Base-by-base conservation (phyloP, 1,140 invertebrate genomes). In the Elysia chlorotica region DNA sequence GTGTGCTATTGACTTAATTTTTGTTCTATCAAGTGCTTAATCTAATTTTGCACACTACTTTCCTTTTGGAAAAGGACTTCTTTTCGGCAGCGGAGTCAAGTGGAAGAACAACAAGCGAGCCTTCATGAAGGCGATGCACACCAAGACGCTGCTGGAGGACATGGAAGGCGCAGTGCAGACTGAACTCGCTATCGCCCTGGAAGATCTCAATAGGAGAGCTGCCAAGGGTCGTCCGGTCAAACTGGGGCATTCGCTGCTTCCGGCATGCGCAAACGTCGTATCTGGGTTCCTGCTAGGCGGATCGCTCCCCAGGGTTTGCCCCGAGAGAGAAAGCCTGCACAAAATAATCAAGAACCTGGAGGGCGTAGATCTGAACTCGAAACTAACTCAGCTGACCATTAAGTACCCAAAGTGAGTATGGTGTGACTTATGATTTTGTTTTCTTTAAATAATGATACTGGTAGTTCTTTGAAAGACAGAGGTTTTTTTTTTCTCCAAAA, bases 91-190 rank as follows among this genome's bases (percentile, higher is more conserved):
- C 25, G 74, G 74, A 14, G 71, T 73, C 17, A n/a, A 23, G 41
- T 76, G 74, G 74, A 41, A 63, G 36, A 67, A 76, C 38, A 76
- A 76, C 59, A 71, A 71, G 3, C 33, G 36, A 6, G 74, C 74
- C 30, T 70, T 76, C 54, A 70, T 69, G 41, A 53, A 62, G 25
- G 74, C 65, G 17, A 23, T 76, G 53, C 56, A 71, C 33, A 67
- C 65, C 4, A 23, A n/a, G 2, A 69, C 70, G 14, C 53, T 73
- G 6, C 1, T 31, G 17, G 70, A 68, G 5, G n/a, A 48, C 17
- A 68, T 73, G 65, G 74, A 76, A 25, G 66, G 35, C 19, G 41
- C 66, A 35, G 41, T 76, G 21, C 48, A 65, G 6, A 17, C 48
- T 17, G 74, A 76, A 53, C 31, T 65, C 14, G 53, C 54, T 30